These are phyloP conservation scores for Zaprionus camerounensis DNA, from an alignment of 1,140 invertebrate genomes.

Conservation along the genomic window DNA sequence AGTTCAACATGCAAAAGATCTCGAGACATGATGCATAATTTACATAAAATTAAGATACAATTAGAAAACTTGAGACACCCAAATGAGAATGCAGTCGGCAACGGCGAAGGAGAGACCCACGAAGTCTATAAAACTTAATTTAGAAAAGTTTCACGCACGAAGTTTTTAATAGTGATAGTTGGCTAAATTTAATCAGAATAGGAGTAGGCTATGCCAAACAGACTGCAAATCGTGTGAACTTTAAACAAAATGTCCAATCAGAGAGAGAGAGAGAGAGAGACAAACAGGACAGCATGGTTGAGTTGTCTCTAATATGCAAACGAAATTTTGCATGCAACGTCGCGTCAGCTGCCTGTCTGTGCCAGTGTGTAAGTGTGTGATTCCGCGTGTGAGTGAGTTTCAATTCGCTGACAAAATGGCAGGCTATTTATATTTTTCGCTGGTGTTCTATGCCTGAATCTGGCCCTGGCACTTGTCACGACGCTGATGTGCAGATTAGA, in stretches of 20 bases:
- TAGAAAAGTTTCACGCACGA: slow-evolving; percentile 4
- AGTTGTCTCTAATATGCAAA: slow-evolving; percentile 46
- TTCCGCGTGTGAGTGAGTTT: slow-evolving; percentile 25
- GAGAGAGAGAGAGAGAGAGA: background rate
- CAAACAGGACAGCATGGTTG: background rate
- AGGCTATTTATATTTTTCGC: slow-evolving; percentile 51
- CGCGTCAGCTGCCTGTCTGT: slow-evolving; percentile 36
- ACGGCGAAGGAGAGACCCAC: background rate
- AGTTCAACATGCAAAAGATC: background rate
- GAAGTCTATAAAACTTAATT: slow-evolving; percentile 6
- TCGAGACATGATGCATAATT: slow-evolving; percentile 33
- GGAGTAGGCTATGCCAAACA: background rate
- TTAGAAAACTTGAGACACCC: slow-evolving; percentile 35
- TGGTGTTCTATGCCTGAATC: slow-evolving; percentile 4
- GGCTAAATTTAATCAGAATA: background rate
- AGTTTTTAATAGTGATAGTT: slow-evolving; percentile 3
- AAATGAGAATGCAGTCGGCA: background rate
- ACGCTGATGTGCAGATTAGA: slow-evolving; percentile 79
- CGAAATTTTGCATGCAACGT: slow-evolving; percentile 65
- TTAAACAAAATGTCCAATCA: slow-evolving; percentile 8
- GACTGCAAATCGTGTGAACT: background rate
- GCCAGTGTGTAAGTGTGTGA: slow-evolving; percentile 30
- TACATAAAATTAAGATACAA: slow-evolving; percentile 54
- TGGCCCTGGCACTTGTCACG: slow-evolving; percentile 69
- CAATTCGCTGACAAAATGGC: slow-evolving; percentile 49